phyloP scores from a whole-genome alignment of 1,140 invertebrate species.

The Heliconius himera region DNA sequence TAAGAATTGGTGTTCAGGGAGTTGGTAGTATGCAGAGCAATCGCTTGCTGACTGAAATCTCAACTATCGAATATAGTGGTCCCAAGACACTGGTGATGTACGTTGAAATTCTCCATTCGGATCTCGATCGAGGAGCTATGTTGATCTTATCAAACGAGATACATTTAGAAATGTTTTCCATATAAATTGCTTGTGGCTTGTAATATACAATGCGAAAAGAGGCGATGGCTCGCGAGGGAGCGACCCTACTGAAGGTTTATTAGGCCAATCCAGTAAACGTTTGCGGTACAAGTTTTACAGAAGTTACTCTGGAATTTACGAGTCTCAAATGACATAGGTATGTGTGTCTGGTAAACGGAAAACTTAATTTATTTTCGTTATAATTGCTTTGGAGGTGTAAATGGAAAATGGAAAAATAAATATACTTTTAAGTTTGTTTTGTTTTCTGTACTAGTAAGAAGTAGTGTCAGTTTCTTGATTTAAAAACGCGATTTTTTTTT shows the following conservation, averaged over 20 bases:
- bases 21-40: conserved; percentile 44
- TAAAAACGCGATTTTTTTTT: too few relatives aligned
- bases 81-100: conserved; percentile 43
- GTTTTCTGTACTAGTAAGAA: too few relatives aligned
- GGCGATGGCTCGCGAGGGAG: conserved; percentile 61
- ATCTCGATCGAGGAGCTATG: conserved; percentile 42
- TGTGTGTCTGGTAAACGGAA: neutral
- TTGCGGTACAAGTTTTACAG: conserved; percentile 40
- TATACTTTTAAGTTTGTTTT: neutral
- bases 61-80: conserved; percentile 40
- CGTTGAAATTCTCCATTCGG: conserved; percentile 39
- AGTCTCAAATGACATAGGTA: conserved; percentile 35
- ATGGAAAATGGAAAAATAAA: neutral
- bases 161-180: conserved; percentile 70
- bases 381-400: neutral
- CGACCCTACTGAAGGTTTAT: conserved; percentile 55
- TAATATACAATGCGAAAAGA: conserved; percentile 59
- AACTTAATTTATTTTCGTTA: neutral
- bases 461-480: too few relatives aligned
- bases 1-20: conserved; percentile 34
- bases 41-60: conserved; percentile 45
- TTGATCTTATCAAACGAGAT: conserved; percentile 63
- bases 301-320: conserved; percentile 34
- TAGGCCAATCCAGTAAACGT: conserved; percentile 54
- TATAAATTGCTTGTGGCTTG: conserved; percentile 67